Evolutionary conservation across 2,888 invertebrate species (phyloP).

Genomic region (Dicranocentrus wangi): DNA sequence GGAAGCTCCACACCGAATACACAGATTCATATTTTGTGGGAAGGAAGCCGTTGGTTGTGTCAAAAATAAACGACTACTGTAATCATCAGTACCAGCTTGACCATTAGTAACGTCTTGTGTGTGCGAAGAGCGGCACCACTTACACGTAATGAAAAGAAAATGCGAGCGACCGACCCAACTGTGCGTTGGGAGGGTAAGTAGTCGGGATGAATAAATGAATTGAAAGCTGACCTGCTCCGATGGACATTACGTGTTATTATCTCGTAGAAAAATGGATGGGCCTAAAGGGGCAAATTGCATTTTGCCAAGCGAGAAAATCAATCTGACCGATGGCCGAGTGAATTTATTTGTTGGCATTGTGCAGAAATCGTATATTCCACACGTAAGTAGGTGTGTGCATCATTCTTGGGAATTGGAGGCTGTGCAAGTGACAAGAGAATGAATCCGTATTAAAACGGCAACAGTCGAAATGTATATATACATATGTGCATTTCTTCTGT

Average conservation of each 20-base stretch:
- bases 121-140: not conserved
- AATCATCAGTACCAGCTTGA: not conserved
- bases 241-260: conserved; percentile 15
- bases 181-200: not conserved
- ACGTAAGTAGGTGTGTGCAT: not conserved
- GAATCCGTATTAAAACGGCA: conserved; percentile 26
- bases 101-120: not conserved
- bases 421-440: conserved; percentile 19
- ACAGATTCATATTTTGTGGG: conserved; percentile 5
- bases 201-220: conserved; percentile 25
- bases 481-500: not conserved
- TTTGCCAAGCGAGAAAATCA: conserved; percentile 22
- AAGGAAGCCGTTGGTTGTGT: not conserved
- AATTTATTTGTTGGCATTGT: conserved; percentile 8
- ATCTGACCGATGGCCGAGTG: not conserved
- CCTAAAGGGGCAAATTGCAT: conserved; percentile 12
- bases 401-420: conserved; percentile 6
- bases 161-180: not conserved
- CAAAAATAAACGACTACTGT: not conserved
- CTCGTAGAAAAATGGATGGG: conserved; percentile 2
- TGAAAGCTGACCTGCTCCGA: conserved; percentile 23
- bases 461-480: not conserved
- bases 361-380: not conserved
- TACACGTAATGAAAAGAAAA: not conserved
- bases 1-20: no score